Evolutionary conservation across 1,140 invertebrate species (phyloP), one percentile per base, ranked within the genome.

Genomic region (Leptinotarsa defecta): DNA sequence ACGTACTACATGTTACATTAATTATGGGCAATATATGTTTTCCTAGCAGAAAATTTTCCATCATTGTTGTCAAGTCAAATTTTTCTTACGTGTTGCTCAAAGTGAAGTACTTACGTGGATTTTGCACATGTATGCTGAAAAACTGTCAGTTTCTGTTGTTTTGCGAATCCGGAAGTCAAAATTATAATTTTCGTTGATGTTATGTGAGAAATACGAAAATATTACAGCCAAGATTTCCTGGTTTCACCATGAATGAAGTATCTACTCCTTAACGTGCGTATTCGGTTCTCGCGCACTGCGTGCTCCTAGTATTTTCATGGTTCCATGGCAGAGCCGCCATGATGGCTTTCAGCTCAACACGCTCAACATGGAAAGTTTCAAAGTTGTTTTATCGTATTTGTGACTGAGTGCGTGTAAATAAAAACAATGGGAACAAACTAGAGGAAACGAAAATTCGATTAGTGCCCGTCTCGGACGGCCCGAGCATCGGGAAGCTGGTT

Each of bases 401-500:
- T 91, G 89, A 91, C 89, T 90, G 89, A 90, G 89, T 90, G 89
- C 84, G 88, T 88, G 88, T 86, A 89, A 90, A 90, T 88, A 89
- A 87, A 87, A 89, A 90, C 85, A 87, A 91, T 91, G 89, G 89
- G 89, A 90, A 91, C 89, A 87, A 89, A 89, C 88, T 90, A 90
- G 87, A 86, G 86, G 86, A 85, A 86, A 85, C 84, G 85, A 86
- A 89, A 87, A 87, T 86, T 84, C 84, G 86, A 89, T 89, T 89
- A 87, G 85, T 89, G 88, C 88, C 89, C 88, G 87, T 88, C 88
- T 86, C 87, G 88, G 88, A 89, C 89, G 89, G 87, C 86, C 87
- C 86, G 89, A 87, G 88, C 86, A 87, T 86, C 87, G 86, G 86
- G 84, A 87, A 88, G 87, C 87, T 87, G 85, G 86, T 86, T 86